Percentiles rank a stretch among this genome's conserved stretches.
phyloP scores from a whole-genome alignment of 2,888 invertebrate species.

The Tetragonisca angustula region DNA sequence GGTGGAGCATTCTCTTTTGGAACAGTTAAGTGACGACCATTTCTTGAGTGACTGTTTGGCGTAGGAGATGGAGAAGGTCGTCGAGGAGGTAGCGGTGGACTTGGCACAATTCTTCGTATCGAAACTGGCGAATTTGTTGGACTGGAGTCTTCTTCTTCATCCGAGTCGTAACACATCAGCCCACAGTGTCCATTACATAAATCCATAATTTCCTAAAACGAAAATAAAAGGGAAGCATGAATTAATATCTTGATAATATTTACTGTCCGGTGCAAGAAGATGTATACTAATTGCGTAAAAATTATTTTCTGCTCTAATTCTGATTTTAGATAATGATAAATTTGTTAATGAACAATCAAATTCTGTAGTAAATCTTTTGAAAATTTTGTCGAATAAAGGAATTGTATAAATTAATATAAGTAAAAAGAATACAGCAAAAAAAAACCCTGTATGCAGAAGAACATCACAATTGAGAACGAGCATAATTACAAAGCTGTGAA shows the following conservation, averaged over 20 bases:
- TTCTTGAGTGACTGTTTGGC: conserved; percentile 73
- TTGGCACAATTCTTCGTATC: conserved; percentile 78
- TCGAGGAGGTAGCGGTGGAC: conserved; percentile 88
- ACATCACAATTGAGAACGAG: conserved; percentile 55
- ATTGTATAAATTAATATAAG: background rate
- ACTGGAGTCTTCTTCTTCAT: conserved; percentile 81
- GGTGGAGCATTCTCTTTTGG: conserved; percentile 84
- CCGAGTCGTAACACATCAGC: conserved; percentile 80
- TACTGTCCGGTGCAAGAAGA: conserved; percentile 9
- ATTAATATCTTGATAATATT: conserved; percentile 29
- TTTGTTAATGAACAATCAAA: background rate
- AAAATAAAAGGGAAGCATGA: conserved; percentile 7
- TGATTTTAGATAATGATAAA: background rate
- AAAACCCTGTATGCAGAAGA: conserved; percentile 43
- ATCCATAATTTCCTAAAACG: conserved; percentile 83
- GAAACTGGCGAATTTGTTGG: conserved; percentile 80
- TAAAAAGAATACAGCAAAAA: conserved; percentile 3
- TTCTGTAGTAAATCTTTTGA: background rate
- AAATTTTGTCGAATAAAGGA: background rate
- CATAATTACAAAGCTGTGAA: conserved; percentile 69
- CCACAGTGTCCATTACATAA: conserved; percentile 81
- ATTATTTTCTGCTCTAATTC: background rate
- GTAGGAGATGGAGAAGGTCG: conserved; percentile 85
- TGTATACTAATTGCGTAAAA: conserved; percentile 1
- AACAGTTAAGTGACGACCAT: conserved; percentile 82